Percentiles rank a stretch among this genome's conserved stretches.
phyloP scores from a whole-genome alignment of 2,113 vertebrate genomes.

The Hippotragus niger region DNA sequence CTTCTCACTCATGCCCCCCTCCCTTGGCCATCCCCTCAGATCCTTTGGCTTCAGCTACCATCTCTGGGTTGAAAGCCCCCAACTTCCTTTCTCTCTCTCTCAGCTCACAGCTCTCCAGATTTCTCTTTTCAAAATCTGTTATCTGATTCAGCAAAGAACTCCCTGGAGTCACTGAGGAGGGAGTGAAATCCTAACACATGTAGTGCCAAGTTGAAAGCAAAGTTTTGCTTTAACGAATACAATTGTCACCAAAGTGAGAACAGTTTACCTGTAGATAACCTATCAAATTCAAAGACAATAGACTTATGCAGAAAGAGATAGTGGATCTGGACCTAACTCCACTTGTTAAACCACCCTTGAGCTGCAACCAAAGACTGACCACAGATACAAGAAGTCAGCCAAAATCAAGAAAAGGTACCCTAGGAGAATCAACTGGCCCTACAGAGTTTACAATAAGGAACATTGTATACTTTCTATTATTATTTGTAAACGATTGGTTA shows the following conservation, averaged over 20 bases:
- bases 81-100: not conserved
- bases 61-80: not conserved
- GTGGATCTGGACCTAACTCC: not conserved
- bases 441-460: not conserved
- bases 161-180: not conserved
- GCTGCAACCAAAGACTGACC: not conserved
- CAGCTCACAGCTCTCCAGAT: not conserved
- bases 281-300: not conserved
- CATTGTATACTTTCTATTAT: not conserved
- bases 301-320: not conserved
- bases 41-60: not conserved
- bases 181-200: not conserved
- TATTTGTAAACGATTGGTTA: not conserved
- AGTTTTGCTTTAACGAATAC: slow-evolving; percentile 11
- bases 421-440: not conserved
- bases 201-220: not conserved
- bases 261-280: not conserved
- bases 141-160: slow-evolving; percentile 23
- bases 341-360: not conserved
- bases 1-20: not conserved
- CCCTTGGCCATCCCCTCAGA: not conserved
- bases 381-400: not conserved
- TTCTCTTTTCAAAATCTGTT: not conserved
- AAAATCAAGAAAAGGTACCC: not conserved
- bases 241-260: not conserved